Percentiles rank a stretch among this genome's conserved stretches.
phyloP scores from a whole-genome alignment of 64 coral and sea anemone genomes.

The Anthopleura sola region DNA sequence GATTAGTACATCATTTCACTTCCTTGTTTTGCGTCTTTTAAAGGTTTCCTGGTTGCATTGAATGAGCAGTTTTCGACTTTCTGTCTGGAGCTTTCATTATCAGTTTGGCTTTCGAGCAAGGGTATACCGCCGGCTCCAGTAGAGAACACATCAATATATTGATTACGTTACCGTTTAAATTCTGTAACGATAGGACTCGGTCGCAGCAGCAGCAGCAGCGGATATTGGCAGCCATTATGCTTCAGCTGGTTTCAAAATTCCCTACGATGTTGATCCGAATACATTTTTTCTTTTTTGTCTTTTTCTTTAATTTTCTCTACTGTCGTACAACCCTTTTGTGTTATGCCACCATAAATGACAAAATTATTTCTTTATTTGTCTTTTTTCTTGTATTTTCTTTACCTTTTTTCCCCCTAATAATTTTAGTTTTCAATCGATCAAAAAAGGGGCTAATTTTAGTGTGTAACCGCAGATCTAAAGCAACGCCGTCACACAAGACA shows the following conservation, averaged over 20 bases:
- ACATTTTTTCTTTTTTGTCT: background rate
- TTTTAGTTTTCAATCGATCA: too few species aligned
- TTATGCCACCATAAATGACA: background rate
- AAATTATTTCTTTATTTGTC: background rate
- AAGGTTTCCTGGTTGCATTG: background rate
- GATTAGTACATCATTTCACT: background rate
- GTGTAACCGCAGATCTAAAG: background rate
- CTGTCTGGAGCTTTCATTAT: background rate
- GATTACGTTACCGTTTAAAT: background rate
- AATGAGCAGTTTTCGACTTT: background rate
- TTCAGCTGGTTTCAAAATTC: background rate
- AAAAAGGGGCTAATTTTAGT: too few species aligned
- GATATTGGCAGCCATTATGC: background rate
- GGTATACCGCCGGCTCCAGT: background rate
- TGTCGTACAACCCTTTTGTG: background rate
- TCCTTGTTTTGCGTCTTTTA: background rate
- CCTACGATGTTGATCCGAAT: background rate
- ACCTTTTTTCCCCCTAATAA: background rate
- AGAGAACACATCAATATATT: background rate
- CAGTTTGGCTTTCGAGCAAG: background rate
- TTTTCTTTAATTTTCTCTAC: background rate
- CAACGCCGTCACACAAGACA: background rate
- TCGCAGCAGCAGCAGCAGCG: background rate
- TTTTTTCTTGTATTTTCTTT: background rate
- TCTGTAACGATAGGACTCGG: conserved; percentile 3